Evolutionary conservation across 1,140 invertebrate species (phyloP).

Genomic region (Magallana angulata): DNA sequence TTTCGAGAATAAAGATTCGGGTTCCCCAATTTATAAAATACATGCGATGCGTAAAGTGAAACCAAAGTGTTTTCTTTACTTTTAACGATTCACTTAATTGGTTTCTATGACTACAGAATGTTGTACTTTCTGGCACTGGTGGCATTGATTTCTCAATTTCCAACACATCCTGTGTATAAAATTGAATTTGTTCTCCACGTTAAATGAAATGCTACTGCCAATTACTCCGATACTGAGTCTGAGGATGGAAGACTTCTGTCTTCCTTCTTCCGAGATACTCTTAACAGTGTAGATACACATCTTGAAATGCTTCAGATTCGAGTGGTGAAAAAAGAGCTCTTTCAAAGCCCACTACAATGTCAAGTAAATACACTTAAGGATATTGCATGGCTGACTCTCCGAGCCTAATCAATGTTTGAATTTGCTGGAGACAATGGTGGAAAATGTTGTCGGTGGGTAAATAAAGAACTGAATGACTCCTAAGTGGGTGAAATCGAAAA

Average conservation of each 20-base stretch:
- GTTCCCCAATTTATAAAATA: no score
- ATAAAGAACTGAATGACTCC: neutral
- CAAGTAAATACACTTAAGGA: neutral
- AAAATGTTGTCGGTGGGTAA: neutral
- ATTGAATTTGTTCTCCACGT: slow-evolving; percentile 31
- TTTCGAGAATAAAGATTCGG: no score
- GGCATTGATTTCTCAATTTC: slow-evolving; percentile 30
- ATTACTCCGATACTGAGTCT: neutral
- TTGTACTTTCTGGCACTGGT: slow-evolving; percentile 7
- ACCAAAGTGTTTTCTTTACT: neutral
- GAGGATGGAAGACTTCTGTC: neutral
- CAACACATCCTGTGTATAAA: slow-evolving; percentile 30
- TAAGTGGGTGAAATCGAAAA: no score
- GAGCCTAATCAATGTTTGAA: slow-evolving; percentile 8
- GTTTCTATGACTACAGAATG: slow-evolving; percentile 30
- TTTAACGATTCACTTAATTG: slow-evolving; percentile 22
- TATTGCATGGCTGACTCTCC: neutral
- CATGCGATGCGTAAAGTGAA: neutral
- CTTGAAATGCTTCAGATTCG: neutral
- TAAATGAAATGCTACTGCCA: neutral
- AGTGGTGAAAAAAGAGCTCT: neutral
- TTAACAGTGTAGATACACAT: neutral
- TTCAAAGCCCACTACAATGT: neutral
- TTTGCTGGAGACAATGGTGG: neutral
- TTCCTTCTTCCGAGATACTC: neutral